Percentiles rank a stretch among this genome's conserved stretches.
Evolutionary conservation across 2,888 invertebrate genomes (phyloP).

Genomic region (Bombylius major): DNA sequence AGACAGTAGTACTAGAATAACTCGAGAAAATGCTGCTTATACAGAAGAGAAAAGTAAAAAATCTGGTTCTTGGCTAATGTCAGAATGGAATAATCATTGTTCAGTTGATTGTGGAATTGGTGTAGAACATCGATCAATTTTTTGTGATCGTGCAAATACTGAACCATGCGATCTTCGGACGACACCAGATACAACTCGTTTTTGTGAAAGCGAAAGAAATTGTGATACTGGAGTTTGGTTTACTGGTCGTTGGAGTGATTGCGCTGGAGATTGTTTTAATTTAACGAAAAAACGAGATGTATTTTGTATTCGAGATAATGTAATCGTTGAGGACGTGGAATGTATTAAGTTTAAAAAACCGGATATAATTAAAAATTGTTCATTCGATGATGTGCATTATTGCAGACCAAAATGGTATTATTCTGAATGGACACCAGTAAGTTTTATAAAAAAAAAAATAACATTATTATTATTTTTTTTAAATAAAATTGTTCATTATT

Average conservation of each 20-base stretch:
- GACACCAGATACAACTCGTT: conserved; percentile 47
- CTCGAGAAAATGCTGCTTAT: neutral
- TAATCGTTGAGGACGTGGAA: conserved; percentile 23
- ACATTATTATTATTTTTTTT: neutral
- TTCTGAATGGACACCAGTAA: conserved; percentile 46
- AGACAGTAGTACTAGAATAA: neutral
- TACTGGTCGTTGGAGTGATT: conserved; percentile 53
- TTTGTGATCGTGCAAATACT: conserved; percentile 50
- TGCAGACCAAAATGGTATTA: conserved; percentile 40
- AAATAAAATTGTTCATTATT: neutral
- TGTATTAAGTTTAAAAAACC: conserved; percentile 53
- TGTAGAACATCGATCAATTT: conserved; percentile 54
- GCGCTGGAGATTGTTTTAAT: conserved; percentile 29
- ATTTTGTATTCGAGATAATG: conserved; percentile 22
- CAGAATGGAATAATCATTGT: conserved; percentile 40
- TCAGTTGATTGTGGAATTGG: conserved; percentile 62
- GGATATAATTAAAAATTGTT: conserved; percentile 47
- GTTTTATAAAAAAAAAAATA: conserved; percentile 3
- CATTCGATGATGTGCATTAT: conserved; percentile 20
- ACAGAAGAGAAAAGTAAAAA: conserved; percentile 20
- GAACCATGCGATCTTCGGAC: conserved; percentile 44
- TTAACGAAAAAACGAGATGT: conserved; percentile 21
- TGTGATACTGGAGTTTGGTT: conserved; percentile 68
- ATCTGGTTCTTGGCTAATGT: conserved; percentile 27
- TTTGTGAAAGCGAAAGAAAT: conserved; percentile 49